These are phyloP conservation scores for Syngnathus rostellatus DNA, from an alignment of 2,797 vertebrate species.

Conservation along the genomic window DNA sequence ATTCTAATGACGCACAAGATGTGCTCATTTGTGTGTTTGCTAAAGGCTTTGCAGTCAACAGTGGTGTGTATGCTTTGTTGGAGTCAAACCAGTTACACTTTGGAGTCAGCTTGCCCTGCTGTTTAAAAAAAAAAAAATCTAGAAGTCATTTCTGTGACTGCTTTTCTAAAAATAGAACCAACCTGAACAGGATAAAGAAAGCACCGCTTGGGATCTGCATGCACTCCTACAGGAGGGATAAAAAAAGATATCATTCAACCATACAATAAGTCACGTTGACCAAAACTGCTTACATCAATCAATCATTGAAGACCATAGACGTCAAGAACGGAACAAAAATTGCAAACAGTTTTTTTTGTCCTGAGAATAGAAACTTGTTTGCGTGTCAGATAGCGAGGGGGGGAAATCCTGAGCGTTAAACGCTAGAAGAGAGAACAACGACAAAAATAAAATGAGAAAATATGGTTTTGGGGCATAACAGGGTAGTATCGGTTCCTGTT, in stretches of 20 bases:
- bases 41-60: background rate
- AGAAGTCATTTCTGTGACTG: background rate
- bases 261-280: slow-evolving; percentile 4
- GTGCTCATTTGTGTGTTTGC: background rate
- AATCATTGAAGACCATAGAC: background rate
- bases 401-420: background rate
- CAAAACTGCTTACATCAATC: background rate
- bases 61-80: background rate
- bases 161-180: slow-evolving; percentile 38
- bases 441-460: background rate
- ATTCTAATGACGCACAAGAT: background rate
- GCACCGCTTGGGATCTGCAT: slow-evolving; percentile 66
- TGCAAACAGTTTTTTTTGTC: background rate
- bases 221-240: slow-evolving; percentile 32
- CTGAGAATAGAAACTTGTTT: background rate
- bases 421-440: background rate
- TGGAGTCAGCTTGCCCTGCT: background rate
- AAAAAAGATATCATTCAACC: background rate
- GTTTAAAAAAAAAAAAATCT: background rate
- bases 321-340: slow-evolving; percentile 1
- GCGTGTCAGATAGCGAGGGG: background rate
- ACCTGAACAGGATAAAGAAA: slow-evolving; percentile 80
- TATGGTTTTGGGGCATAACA: background rate
- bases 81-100: slow-evolving; percentile 20
- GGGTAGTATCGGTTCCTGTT: background rate